Base-by-base conservation (phyloP, 2,113 vertebrate genomes). In the Corvus cornix region DNA sequence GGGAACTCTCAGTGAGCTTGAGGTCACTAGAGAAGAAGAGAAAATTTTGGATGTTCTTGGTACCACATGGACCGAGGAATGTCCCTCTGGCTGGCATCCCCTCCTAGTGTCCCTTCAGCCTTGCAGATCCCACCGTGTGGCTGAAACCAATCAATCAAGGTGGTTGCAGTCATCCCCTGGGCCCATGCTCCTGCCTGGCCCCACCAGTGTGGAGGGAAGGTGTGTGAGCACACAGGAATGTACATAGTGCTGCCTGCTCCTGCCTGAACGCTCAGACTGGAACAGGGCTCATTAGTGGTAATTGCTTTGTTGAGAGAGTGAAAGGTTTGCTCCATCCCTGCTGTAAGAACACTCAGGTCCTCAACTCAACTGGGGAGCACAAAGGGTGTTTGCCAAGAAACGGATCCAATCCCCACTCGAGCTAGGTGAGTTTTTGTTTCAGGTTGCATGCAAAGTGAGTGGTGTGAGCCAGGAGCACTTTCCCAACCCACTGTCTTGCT, bases 1-100 rank as follows among this genome's bases (percentile, higher is more conserved):
- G 46, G 51, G 44, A 75, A 13, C 26, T 44, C 59, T 49, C 3
- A 0, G 27, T 0, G 1, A 74, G 28, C 49, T 58, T 1, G 0
- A 37, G 56, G 24, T 16, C 6, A 1, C 51, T 37, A 16, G 16
- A 59, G 53, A 37, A 48, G 44, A 79, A 56, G 31, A 75, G 30
- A n/a, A 73, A 43, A 31, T 62, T 83, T 27, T 35, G 44, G 33
- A 31, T 86, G 17, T 15, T 83, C 28, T 52, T 26, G 16, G 31
- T 15, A 21, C 9, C 27, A 2, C 27, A 33, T 7, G 26, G 23
- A 21, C 2, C 3, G 2, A 39, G 59, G 37, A 74, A 49, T 0
- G 1, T 53, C 39, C 14, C 9, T 41, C n/a, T 68, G 44, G 23
- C 35, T 63, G 70, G 48, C 46, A 28, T 81, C 37, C 31, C 16